Evolutionary conservation across 2,797 vertebrate species (phyloP), one percentile per base, ranked within the genome.

Genomic region (Etheostoma nigrum): DNA sequence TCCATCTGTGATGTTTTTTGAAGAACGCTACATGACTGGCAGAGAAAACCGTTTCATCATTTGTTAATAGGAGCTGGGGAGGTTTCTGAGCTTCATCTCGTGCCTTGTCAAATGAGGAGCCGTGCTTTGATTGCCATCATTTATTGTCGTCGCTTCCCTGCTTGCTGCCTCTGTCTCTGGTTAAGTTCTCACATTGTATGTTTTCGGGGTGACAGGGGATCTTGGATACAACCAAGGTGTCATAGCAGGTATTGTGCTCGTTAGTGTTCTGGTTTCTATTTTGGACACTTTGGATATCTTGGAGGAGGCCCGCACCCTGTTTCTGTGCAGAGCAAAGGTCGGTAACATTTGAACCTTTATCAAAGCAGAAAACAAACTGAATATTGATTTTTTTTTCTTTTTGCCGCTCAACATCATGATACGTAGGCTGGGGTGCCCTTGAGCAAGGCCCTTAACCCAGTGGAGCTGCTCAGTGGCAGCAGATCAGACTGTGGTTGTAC

Each of bases 1-100:
- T 30, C 87, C 91, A 86, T 90, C 84, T 91, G 86, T 69, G 86
- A 83, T 79, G 79, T 76, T 72, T 82, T 87, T 85, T 90, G 83
- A 82, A 85, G 75, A 85, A 73, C 21, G 47, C 69, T 81, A 78
- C 64, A 60, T 45, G 83, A 72, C 54, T 63, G 71, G 84, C 71
- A 68, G 81, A 75, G 77, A 80, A 74, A 83, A 79, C 72, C 48
- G 72, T 78, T 90, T 87, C 74, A 84, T 88, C 78, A 82, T 79
- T 85, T 78, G 79, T 84, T 86, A 91, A 84, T 81, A 62, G 78
- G 76, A 78, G 76, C 48, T 5, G 52, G 75, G 69, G 78, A 82
- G 78, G 81, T 83, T 78, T 79, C 65, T 74, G 76, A 72, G 78
- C 60, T 80, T 86, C 49, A 78, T 85, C 83, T 72, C 44, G 4